Evolutionary conservation across 2,888 invertebrate genomes (phyloP).

Genomic region (Hylaea fasciaria): DNA sequence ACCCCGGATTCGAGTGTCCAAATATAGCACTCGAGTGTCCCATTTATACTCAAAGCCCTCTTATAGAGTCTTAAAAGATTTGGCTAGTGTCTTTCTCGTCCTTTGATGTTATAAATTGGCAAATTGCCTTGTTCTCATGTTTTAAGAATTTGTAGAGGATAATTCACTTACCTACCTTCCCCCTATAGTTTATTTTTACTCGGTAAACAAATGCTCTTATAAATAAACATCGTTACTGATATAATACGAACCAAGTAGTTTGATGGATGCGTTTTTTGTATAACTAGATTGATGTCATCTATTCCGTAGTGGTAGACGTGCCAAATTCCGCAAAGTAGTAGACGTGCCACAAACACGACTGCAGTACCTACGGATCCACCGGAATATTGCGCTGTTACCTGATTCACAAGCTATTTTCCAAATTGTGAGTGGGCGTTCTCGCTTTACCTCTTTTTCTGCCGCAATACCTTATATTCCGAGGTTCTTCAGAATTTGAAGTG

Average conservation of each 20-base stretch:
- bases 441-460: neutral
- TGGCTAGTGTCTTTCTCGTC: slow-evolving; percentile 32
- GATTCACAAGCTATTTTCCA: slow-evolving; percentile 3
- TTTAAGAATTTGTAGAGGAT: slow-evolving; percentile 21
- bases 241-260: no score
- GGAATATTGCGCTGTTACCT: no score
- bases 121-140: slow-evolving; percentile 23
- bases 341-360: slow-evolving; percentile 1
- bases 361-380: no score
- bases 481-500: slow-evolving; percentile 22
- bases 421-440: slow-evolving; percentile 11
- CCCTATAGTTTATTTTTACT: neutral
- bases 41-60: slow-evolving; percentile 36
- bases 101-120: slow-evolving; percentile 27
- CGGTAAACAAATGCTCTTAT: neutral
- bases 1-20: slow-evolving; percentile 39
- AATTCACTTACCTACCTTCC: neutral
- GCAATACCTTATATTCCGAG: slow-evolving; percentile 10
- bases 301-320: slow-evolving; percentile 1
- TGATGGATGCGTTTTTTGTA: no score
- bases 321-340: slow-evolving; percentile 8
- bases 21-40: slow-evolving; percentile 41
- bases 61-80: slow-evolving; percentile 37
- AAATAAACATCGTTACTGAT: no score
- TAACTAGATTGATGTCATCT: no score